A percentile compares a stretch with the other conserved stretches of the same genome.
phyloP scores from a whole-genome alignment of 2,888 invertebrate species.

The Hecatera dysodea region DNA sequence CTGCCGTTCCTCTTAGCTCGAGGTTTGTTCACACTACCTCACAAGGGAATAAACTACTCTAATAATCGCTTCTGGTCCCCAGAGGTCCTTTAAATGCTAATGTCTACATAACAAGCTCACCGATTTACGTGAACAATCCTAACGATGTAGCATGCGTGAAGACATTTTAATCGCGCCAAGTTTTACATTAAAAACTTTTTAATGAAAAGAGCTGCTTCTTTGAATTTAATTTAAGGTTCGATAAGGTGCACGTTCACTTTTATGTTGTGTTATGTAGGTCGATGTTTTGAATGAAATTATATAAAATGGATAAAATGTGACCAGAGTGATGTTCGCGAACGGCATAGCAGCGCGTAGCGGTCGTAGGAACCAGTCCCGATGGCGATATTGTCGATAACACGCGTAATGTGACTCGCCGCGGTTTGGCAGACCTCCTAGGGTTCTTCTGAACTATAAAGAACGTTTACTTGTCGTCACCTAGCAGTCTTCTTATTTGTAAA shows the following conservation, averaged over 20 bases:
- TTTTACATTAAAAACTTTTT: slow-evolving; percentile 54
- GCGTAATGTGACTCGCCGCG: slow-evolving; percentile 53
- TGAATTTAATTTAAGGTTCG: slow-evolving; percentile 57
- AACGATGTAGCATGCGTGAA: slow-evolving; percentile 54
- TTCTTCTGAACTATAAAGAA: slow-evolving; percentile 35
- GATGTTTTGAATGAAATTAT: slow-evolving; percentile 53
- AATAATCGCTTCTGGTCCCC: slow-evolving; percentile 70
- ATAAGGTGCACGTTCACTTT: slow-evolving; percentile 50
- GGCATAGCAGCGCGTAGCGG: slow-evolving; percentile 61
- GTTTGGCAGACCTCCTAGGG: slow-evolving; percentile 69
- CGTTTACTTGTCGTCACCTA: slow-evolving; percentile 17
- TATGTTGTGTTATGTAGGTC: slow-evolving; percentile 50
- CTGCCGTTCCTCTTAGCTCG: slow-evolving; percentile 66
- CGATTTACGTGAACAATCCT: slow-evolving; percentile 69
- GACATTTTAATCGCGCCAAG: slow-evolving; percentile 50
- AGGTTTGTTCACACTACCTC: slow-evolving; percentile 72
- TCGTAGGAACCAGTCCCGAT: slow-evolving; percentile 64
- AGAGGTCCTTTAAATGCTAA: slow-evolving; percentile 74
- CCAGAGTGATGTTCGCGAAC: slow-evolving; percentile 58
- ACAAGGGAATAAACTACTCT: slow-evolving; percentile 60
- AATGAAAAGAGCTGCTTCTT: slow-evolving; percentile 53
- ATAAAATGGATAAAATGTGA: slow-evolving; percentile 59
- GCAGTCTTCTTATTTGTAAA: slow-evolving; percentile 31
- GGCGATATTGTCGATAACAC: slow-evolving; percentile 62
- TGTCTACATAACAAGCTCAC: slow-evolving; percentile 72